phyloP scores from a whole-genome alignment of 2,797 vertebrate genomes.

The Pipistrellus nathusii region DNA sequence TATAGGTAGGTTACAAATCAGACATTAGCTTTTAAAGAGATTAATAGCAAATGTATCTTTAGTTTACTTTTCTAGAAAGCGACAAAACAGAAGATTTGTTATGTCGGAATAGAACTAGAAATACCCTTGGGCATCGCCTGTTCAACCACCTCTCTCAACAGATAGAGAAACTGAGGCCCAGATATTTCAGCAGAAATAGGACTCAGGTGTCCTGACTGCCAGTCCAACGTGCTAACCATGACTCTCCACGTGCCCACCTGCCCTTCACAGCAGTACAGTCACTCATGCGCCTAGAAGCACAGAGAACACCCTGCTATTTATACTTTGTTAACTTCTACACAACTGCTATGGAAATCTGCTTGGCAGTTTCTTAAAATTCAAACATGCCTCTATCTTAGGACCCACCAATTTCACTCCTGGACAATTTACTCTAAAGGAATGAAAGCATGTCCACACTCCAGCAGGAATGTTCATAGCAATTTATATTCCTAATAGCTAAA shows the following conservation, averaged over 20 bases:
- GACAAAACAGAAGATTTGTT: not conserved
- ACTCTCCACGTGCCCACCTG: fast-evolving
- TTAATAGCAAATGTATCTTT: not conserved
- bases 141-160: not conserved
- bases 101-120: not conserved
- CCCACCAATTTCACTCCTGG: not conserved
- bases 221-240: fast-evolving
- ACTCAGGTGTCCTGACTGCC: not conserved
- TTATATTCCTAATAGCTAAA: not conserved
- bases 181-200: not conserved
- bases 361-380: not conserved
- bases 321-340: not conserved
- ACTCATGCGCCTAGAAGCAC: not conserved
- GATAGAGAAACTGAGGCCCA: not conserved
- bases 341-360: not conserved
- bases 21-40: not conserved
- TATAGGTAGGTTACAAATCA: not conserved
- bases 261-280: fast-evolving
- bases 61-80: not conserved
- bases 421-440: not conserved
- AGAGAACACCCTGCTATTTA: not conserved
- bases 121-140: not conserved
- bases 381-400: not conserved
- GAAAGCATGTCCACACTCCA: not conserved
- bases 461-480: not conserved